Evolutionary conservation across 2,113 vertebrate species (phyloP), one percentile per base, ranked within the genome.

Genomic region (Cryptotis parvus): DNA sequence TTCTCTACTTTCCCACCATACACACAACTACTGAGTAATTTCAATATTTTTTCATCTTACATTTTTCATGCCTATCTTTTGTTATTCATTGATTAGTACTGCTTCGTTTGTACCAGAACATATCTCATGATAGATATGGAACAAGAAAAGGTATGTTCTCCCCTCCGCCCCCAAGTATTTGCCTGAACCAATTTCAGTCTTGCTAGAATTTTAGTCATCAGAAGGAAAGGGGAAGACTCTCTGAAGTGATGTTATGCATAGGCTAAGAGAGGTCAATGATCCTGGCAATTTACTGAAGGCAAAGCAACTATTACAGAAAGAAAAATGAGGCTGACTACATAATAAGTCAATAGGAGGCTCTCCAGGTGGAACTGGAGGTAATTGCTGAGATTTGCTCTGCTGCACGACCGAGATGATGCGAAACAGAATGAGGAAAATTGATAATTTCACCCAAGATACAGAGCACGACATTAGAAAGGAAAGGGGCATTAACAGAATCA

Each of bases 361-460:
- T 88, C 63, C 63, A 66, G 90, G 89, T 86, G 35, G 66, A 89
- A 87, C 20, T n/a, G 63, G 33, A 91, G 52, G 85, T 85, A 82
- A 94, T 94, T 85, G 83, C 85, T 76, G 77, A 85, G 83, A 79
- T 31, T 8, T 24, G 90, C 43, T 49, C 90, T 41, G 39, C 35
- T 37, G 63, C 88, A 84, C 0, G 0, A 33, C 37, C 37, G 12
- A 92, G 66, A 77, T 72, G 86, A 91, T 6, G 24, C n/a, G 66
- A 79, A 35, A 69, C 12, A 37, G 61, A 78, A 77, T 90, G 79
- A 96, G 83, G 94, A 88, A 77, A 75, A 80, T 31, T 88, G 93
- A 18, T 43, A 72, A 82, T 92, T 72, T 92, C 24, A 26, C 70
- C 43, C 39, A 10, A 52, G 79, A 76, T 33, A 16, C 9, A 70